Conservation (phyloP, 30 jellyfish, hydroid and myxozoan species). For the Rhopilema esculentum region DNA sequence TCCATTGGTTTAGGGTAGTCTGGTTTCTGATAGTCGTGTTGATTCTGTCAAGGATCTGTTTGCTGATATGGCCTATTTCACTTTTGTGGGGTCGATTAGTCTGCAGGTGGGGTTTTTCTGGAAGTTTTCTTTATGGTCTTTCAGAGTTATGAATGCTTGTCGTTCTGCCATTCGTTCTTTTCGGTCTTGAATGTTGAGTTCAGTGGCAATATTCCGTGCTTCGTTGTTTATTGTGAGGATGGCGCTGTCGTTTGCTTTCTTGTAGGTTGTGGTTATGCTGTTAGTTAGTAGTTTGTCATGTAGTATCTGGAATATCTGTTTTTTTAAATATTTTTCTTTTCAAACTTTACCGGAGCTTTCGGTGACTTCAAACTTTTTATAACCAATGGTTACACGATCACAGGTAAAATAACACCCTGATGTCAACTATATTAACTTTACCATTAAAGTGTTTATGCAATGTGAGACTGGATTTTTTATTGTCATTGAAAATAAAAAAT, state of each 20-base stretch:
- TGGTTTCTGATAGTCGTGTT: constrained; percentile 33
- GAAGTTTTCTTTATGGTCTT: no score
- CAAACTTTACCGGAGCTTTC: no score
- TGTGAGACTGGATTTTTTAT: neutral
- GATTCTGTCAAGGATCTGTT: constrained; percentile 49
- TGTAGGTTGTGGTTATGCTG: no score
- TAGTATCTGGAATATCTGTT: no score
- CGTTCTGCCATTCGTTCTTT: constrained; percentile 23
- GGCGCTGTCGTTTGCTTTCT: neutral
- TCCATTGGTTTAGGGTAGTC: no score
- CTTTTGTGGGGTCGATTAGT: constrained; percentile 66
- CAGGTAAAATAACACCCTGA: no score
- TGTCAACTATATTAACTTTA: no score
- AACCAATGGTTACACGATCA: no score
- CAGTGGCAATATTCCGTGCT: constrained; percentile 21
- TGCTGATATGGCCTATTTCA: constrained; percentile 73
- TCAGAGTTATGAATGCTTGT: constrained; percentile 60
- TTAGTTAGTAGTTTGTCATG: constrained; percentile 24
- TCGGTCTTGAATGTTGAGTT: constrained; percentile 36
- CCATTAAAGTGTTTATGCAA: neutral
- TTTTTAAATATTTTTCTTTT: no score
- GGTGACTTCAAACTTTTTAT: no score
- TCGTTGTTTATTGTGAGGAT: constrained; percentile 4
- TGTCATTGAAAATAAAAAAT: neutral
- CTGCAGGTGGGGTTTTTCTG: no score